phyloP scores from a whole-genome alignment of 2,113 vertebrate genomes.

The Ciconia boyciana region DNA sequence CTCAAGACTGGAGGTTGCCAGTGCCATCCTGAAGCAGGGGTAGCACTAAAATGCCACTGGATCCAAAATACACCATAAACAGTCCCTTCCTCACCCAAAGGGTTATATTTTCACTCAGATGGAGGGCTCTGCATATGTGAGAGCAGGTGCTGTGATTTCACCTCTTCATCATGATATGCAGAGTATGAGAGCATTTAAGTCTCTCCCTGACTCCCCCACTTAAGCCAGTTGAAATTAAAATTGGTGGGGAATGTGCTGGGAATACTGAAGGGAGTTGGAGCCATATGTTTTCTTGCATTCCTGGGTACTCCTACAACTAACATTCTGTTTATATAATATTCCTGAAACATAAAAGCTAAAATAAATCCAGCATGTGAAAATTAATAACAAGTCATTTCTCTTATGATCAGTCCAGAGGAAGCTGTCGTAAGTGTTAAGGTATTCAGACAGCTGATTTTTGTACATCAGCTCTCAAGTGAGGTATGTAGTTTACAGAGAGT shows the following conservation, averaged over 20 bases:
- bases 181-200: background rate
- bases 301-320: background rate
- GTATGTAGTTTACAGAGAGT: constrained; percentile 49
- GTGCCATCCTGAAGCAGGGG: background rate
- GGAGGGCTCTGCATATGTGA: background rate
- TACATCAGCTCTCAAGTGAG: constrained; percentile 53
- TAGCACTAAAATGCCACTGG: background rate
- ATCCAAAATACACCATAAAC: background rate
- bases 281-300: constrained; percentile 22
- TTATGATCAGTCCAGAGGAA: constrained; percentile 30
- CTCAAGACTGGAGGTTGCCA: background rate
- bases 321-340: constrained; percentile 34
- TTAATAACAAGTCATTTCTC: constrained; percentile 50
- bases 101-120: background rate
- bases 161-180: background rate
- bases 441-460: constrained; percentile 64
- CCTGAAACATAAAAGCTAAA: constrained; percentile 45
- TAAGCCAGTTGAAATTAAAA: constrained; percentile 24
- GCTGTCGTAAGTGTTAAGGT: constrained; percentile 53
- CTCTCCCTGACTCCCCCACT: background rate
- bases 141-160: background rate
- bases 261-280: background rate
- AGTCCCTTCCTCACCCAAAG: background rate
- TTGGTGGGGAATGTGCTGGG: background rate
- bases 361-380: constrained; percentile 45